Evolutionary conservation across 2,888 invertebrate species (phyloP), one percentile per base, ranked within the genome.

Genomic region (Drosophila diplacantha): DNA sequence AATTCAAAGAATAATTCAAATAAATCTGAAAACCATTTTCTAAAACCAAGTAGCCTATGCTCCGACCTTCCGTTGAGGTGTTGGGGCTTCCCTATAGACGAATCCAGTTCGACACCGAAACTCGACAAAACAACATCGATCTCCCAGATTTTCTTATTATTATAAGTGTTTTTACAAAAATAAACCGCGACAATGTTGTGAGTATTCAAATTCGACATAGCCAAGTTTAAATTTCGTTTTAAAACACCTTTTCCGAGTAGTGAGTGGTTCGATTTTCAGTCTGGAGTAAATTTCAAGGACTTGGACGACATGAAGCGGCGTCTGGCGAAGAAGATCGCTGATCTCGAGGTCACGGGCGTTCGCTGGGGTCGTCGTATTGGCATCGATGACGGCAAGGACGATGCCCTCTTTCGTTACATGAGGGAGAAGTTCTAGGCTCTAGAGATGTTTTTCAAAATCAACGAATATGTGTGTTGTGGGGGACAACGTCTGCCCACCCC

Each of bases 131-230:
- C 22, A 55, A 55, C 55, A 59, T 44, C 22, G 14, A 35, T 20
- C 20, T 22, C 37, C 37, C 24, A n/a, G 18, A 16, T 43, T 35
- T 35, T 34, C n/a, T 18, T 58, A 58, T 31, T 44, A 44, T 29
- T 46, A 31, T 20, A 46, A 31, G 14, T 29, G 22, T 12, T 58
- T 47, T 49, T 29, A 18, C 41, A 35, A 49, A 34, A 32, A 32
- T 20, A 55, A 38, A 49, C 12, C 22, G 29, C 35, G 18, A 59
- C 18, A 55, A 59, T 59, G 55, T 59, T 59, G 58, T 55, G n/a
- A 59, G 58, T 59, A 26, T 35, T 26, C 1, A 22, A 26, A 22
- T 38, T 14, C 3, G 3, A 3, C 0, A 8, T 4, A 2, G 1
- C 8, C 0, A 12, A 18, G 12, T 16, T 2, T 1, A 14, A 29